Evolutionary conservation across 2,797 vertebrate species (phyloP), one percentile per base, ranked within the genome.

Genomic region (Enteromius argenteus): DNA sequence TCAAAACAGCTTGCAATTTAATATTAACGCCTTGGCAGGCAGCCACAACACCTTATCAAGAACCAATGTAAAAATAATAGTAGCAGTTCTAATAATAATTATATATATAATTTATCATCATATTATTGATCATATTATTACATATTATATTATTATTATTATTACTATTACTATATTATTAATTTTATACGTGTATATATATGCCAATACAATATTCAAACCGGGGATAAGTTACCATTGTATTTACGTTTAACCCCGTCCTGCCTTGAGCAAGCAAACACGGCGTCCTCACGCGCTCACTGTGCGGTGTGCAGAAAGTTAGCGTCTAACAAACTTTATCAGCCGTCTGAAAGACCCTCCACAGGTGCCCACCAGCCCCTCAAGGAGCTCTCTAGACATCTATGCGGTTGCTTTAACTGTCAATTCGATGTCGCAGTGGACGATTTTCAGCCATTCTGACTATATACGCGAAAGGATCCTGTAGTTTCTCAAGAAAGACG

Each of bases 371-470:
- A 71, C 35, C 51, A 68, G 23, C 13, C 15, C 53, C 17, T 64
- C 21, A 4, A 23, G 2, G 21, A 30, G 44, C 44, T 56, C 15
- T 7, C 15, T 3, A 37, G 76, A 46, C 58, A 35, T 11, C 23
- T 60, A 11, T 23, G 30, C 46, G 67, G 35, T 35, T 53, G 83
- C 80, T 67, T 64, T 60, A 46, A 72, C 23, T 37, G 67, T 73
- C 73, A 39, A 66, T 49, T 67, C 49, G 3, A 79, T 44, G 64
- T 72, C 53, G 23, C 79, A 42, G 79, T 72, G 37, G 62, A 74
- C 62, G 23, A 10, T 64, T 80, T 86, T 66, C 86, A 86, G 81
- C 58, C 78, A 73, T 67, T 64, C 76, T 51, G 64, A 76, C 74
- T 68, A 46, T 27, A 79, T 23, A 85, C 53, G 56, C 51, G 58